Base-by-base conservation (phyloP, 2,113 vertebrate genomes). In the Rhinoderma darwinii region DNA sequence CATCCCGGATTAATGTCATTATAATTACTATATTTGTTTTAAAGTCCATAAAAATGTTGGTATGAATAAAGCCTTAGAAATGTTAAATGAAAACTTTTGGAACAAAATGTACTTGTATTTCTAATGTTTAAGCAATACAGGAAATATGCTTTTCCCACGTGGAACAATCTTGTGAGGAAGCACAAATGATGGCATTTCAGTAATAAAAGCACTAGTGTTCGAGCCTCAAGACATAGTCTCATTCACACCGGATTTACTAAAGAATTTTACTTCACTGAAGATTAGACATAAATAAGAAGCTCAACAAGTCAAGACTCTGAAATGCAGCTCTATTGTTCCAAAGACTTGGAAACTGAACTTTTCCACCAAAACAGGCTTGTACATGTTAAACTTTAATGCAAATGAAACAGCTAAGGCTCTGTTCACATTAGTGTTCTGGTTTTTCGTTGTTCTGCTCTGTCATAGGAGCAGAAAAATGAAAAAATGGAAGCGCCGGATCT, bases 181-280 rank as follows among this genome's bases (percentile, higher is more conserved):
- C 8, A 50, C 2, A 77, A 17, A 50, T 43, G 27, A 27, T 44
- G 41, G 41, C 15, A 27, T 56, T 39, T 12, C 25, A 56, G 8
- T 37, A 80, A 80, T 80, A 39, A 80, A 80, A 39, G 50, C 50
- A 8, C 75, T 35, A 35, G 47, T 79, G 76, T 79, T 54, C 25
- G 32, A 35, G 76, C 32, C 20, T 6, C 12, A 37, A 79, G 7
- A 39, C 30, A 17, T 41, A 22, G 77, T 39, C 51, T 59, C 77
- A 56, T 37, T 80, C 50, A 80, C 35, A 59, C 22, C 20, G 35
- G 78, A 43, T 81, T 81, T 81, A 61, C 25, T 2, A n/a, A 56
- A 63, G 35, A 63, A 41, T 41, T 41, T 61, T 30, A 56, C 76
- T 30, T 43, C 37, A 61, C 0, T 81, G 37, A 81, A 41, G 37